Evolutionary conservation across 2,888 invertebrate genomes (phyloP).

Genomic region (Sisyra terminalis): DNA sequence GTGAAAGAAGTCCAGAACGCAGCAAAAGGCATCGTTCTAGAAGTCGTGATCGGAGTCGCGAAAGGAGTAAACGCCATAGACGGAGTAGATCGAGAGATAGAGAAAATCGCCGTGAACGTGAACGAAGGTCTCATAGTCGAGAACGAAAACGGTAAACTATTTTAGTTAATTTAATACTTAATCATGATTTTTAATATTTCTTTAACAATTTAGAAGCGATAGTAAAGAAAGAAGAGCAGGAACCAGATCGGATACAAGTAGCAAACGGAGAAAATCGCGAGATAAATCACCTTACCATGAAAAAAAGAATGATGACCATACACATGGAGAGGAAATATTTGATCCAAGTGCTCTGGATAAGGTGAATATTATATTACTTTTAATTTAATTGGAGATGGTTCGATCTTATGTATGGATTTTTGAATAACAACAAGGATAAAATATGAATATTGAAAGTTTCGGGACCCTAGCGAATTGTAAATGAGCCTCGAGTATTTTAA

Average conservation of each 20-base stretch:
- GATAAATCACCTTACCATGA: constrained; percentile 36
- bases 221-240: constrained; percentile 42
- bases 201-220: constrained; percentile 34
- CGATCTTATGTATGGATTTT: background rate
- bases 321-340: constrained; percentile 38
- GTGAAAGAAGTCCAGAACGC: constrained; percentile 14
- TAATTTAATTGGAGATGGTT: background rate
- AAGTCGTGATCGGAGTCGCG: constrained; percentile 24
- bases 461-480: no score
- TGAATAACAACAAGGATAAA: no score
- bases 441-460: no score
- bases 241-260: constrained; percentile 29
- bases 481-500: no score
- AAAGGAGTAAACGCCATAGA: constrained; percentile 42
- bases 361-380: no score
- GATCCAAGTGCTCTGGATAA: constrained; percentile 61
- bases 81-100: constrained; percentile 50
- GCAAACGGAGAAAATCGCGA: constrained; percentile 17
- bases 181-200: constrained; percentile 4
- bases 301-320: constrained; percentile 35
- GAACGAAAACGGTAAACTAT: constrained; percentile 16
- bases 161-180: constrained; percentile 7
- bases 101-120: constrained; percentile 27
- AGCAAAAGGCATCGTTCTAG: constrained; percentile 18
- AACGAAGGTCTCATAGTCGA: constrained; percentile 18